These are phyloP conservation scores for Pantala flavescens DNA, from an alignment of 1,140 invertebrate species.

Conservation along the genomic window DNA sequence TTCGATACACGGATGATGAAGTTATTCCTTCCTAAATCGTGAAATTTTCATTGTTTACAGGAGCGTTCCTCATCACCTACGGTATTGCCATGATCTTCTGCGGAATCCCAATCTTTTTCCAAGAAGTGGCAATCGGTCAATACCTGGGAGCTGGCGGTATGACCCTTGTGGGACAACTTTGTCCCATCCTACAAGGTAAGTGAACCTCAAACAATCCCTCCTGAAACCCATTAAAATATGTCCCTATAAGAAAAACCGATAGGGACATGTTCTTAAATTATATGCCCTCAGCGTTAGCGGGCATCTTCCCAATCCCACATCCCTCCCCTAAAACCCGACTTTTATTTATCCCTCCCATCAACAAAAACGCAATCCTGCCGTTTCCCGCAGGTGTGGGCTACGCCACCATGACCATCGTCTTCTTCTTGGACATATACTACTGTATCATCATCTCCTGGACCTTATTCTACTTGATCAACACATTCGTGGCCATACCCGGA, in stretches of 20 bases:
- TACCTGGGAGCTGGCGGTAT: slow-evolving; percentile 30
- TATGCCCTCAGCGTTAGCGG: no score
- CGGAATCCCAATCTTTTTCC: slow-evolving; percentile 48
- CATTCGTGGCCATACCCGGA: slow-evolving; percentile 28
- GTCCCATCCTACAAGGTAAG: slow-evolving; percentile 31
- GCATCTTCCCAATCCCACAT: no score
- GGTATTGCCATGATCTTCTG: slow-evolving; percentile 42
- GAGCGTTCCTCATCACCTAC: slow-evolving; percentile 38
- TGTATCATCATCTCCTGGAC: slow-evolving; percentile 44
- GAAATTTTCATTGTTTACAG: slow-evolving; percentile 22
- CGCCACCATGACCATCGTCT: slow-evolving; percentile 30
- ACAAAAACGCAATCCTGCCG: no score
- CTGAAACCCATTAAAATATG: no score
- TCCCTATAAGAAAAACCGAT: no score
- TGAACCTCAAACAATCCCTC: neutral
- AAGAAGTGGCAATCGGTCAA: slow-evolving; percentile 38
- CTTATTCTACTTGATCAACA: slow-evolving; percentile 39
- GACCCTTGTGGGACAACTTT: slow-evolving; percentile 26
- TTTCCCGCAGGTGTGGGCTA: slow-evolving; percentile 27
- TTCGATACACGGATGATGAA: no score
- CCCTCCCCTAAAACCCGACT: no score
- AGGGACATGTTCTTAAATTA: no score
- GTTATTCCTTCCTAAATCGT: no score
- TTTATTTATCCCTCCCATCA: no score
- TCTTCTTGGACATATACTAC: slow-evolving; percentile 48